Percentiles rank a stretch among this genome's conserved stretches.
Evolutionary conservation across 2,797 vertebrate genomes (phyloP).

Genomic region (Myioborus melanocephalus): DNA sequence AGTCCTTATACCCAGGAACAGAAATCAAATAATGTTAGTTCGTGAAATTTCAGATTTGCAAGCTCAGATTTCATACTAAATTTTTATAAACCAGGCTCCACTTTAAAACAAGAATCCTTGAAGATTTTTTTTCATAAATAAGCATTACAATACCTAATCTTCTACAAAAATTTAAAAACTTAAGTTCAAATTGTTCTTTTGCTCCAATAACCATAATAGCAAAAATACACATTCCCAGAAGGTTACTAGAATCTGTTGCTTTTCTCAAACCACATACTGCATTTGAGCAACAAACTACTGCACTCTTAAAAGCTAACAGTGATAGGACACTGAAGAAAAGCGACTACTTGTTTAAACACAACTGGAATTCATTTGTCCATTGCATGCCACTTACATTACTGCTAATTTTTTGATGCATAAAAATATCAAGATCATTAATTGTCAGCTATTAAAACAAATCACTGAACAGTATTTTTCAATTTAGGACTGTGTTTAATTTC

Average conservation of each 20-base stretch:
- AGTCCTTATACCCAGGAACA: neutral
- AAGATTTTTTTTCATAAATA: neutral
- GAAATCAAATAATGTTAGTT: neutral
- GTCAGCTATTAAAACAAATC: conserved; percentile 68
- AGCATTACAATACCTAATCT: neutral
- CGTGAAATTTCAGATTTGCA: neutral
- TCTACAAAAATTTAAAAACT: conserved; percentile 16
- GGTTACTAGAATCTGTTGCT: conserved; percentile 26
- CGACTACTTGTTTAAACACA: conserved; percentile 57
- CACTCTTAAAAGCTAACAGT: conserved; percentile 64
- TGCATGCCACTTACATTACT: conserved; percentile 67
- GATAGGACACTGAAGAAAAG: conserved; percentile 53
- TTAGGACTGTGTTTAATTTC: conserved; percentile 65
- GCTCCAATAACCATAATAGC: conserved; percentile 5
- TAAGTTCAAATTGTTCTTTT: neutral
- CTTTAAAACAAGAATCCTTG: neutral
- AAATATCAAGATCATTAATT: conserved; percentile 61
- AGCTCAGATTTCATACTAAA: neutral
- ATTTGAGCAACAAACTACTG: conserved; percentile 64
- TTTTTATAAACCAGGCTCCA: neutral
- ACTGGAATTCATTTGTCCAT: conserved; percentile 47
- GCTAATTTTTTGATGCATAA: conserved; percentile 59
- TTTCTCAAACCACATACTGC: conserved; percentile 46
- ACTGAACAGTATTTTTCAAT: conserved; percentile 56
- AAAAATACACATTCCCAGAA: conserved; percentile 18